Conservation (phyloP, 1,140 invertebrate species). For the Drosophila pseudoobscura region DNA sequence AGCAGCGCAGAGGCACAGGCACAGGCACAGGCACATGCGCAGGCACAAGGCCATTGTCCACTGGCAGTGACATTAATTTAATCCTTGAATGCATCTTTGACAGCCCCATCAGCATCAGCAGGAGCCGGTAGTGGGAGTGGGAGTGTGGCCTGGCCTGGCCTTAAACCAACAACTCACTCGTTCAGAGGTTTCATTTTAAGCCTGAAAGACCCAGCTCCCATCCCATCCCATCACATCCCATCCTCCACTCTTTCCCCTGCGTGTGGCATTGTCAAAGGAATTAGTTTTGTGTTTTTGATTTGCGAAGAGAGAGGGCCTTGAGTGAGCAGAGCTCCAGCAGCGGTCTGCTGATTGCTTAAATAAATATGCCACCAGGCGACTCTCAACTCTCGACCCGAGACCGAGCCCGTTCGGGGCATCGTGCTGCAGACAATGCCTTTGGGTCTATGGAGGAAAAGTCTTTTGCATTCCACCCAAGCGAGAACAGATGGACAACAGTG, state of each 20-base stretch:
- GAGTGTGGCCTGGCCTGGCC: too few species aligned
- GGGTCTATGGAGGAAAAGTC: conserved; percentile 38
- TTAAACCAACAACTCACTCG: conserved; percentile 40
- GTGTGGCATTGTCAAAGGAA: conserved; percentile 80
- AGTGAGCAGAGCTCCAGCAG: conserved; percentile 54
- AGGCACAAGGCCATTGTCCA: conserved; percentile 59
- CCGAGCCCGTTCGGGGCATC: conserved; percentile 14
- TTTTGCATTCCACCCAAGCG: conserved; percentile 59
- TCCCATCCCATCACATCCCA: neutral
- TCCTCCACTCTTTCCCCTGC: conserved; percentile 23
- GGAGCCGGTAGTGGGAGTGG: neutral
- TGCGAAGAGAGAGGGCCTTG: conserved; percentile 57
- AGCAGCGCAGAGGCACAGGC: too few species aligned
- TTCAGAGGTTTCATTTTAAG: conserved; percentile 30
- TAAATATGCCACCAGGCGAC: conserved; percentile 72
- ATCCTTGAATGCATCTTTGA: conserved; percentile 82
- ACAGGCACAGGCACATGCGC: too few species aligned
- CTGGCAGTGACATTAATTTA: conserved; percentile 81
- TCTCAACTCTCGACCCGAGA: conserved; percentile 5
- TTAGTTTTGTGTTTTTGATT: conserved; percentile 82
- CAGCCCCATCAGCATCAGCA: conserved; percentile 49
- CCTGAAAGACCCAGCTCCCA: conserved; percentile 10
- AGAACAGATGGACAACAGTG: conserved; percentile 21
- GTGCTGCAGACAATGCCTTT: conserved; percentile 74
- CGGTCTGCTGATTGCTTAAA: conserved; percentile 78